Percentiles rank a stretch among this genome's conserved stretches.
Conservation (phyloP, 2,113 vertebrate species). For the Ochotona curzoniae region DNA sequence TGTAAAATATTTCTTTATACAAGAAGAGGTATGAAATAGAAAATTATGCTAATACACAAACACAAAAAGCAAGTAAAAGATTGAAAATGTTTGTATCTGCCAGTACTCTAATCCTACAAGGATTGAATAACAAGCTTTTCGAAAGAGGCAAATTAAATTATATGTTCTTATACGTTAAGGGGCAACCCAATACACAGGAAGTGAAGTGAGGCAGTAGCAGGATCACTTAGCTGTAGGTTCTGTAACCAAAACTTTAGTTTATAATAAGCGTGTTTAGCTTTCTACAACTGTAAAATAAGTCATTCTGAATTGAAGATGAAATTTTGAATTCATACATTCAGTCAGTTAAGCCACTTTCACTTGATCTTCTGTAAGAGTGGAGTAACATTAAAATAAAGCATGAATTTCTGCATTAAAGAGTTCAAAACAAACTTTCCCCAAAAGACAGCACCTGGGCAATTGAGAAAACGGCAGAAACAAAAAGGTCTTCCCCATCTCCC, state of each 20-base stretch:
- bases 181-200: conserved; percentile 35
- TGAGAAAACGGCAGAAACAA: not conserved
- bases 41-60: conserved; percentile 73
- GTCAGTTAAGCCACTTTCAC: not conserved
- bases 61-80: conserved; percentile 56
- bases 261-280: not conserved
- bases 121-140: conserved; percentile 49
- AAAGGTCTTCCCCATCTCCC: not conserved
- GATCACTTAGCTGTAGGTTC: not conserved
- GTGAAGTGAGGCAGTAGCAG: not conserved
- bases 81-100: conserved; percentile 59
- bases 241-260: conserved; percentile 13
- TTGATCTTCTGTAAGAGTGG: not conserved
- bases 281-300: not conserved
- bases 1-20: conserved; percentile 53
- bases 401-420: not conserved
- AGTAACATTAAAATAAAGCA: not conserved
- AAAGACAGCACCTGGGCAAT: not conserved
- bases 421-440: not conserved
- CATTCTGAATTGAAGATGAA: not conserved
- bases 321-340: not conserved
- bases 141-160: conserved; percentile 46
- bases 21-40: conserved; percentile 56
- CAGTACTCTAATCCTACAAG: conserved; percentile 55
- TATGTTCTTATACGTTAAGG: conserved; percentile 45